These are phyloP conservation scores for Nipponacmea schrenckii DNA, from an alignment of 2,888 invertebrate genomes.

Conservation along the genomic window DNA sequence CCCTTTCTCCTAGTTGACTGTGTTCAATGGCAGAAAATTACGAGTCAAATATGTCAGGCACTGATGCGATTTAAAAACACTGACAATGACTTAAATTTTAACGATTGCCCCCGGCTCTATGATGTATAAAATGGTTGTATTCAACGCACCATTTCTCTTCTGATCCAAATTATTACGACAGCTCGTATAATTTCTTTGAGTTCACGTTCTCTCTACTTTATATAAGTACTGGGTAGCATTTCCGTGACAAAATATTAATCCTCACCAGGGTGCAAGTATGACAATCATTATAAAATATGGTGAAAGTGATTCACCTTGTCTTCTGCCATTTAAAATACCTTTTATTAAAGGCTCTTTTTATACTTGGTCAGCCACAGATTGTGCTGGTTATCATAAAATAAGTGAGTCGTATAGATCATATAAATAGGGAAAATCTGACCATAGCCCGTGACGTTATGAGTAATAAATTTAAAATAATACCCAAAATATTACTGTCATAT, in stretches of 20 bases:
- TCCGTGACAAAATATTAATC: background rate
- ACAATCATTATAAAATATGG: conserved; percentile 3
- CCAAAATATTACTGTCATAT: background rate
- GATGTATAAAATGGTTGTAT: background rate
- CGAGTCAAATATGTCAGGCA: conserved; percentile 2
- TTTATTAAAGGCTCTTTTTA: no score
- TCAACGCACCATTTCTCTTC: conserved; percentile 1
- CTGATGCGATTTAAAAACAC: conserved; percentile 2
- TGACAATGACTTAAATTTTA: conserved; percentile 7
- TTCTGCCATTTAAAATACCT: no score
- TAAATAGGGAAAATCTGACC: background rate
- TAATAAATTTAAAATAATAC: background rate
- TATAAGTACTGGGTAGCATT: background rate
- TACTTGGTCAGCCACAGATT: no score
- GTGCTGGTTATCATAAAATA: no score
- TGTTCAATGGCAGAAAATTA: background rate
- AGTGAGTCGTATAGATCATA: no score
- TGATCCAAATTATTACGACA: background rate
- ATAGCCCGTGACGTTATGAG: conserved; percentile 7
- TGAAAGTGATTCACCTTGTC: background rate
- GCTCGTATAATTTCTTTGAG: background rate
- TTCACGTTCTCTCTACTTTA: background rate
- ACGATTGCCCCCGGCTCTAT: background rate
- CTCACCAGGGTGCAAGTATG: background rate
- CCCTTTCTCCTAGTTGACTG: background rate